Evolutionary conservation across 53 echinoderm and acorn worm genomes (phyloP), one percentile per base, ranked within the genome.

Genomic region (Echinometra lucunter): DNA sequence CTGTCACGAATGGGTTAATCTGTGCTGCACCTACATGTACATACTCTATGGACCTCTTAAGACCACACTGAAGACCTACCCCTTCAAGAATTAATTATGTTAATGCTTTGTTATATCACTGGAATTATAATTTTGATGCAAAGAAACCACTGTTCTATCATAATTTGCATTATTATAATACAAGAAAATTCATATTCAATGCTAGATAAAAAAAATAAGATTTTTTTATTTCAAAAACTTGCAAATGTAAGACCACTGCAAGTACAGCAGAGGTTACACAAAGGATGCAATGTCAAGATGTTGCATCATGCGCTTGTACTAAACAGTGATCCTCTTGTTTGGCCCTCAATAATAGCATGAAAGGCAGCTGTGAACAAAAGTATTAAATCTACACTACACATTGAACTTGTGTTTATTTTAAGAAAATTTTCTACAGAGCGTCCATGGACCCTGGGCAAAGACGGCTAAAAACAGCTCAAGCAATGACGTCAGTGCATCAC

Each of bases 401-500:
- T 60, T 44, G 40, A 81, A 47, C 85, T 85, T 47, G 45, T 85
- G 53, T 49, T 85, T 49, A 49, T 37, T 85, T 21, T 47, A 28
- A 85, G 28, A 85, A 47, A 85, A 85, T 49, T 85, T 85, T 47
- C 27, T 85, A 85, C 11, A 85, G 28, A 69, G 44, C 42, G 6
- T 81, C 40, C 13, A 85, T 85, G 85, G 53, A 85, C 85, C 85
- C 85, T 85, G 47, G 85, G 49, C 45, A 45, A 28, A 85, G n/a
- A 30, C 85, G 49, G 28, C 85, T 85, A 85, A 85, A 45, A 85
- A 85, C 85, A 85, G 85, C 85, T 47, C 85, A 47, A 85, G n/a
- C 45, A 85, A 85, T 85, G 85, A 85, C 85, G 85, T 85, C 85
- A 47, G 85, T 85, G 49, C 47, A 11, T 85, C 49, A 85, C 85